phyloP scores from a whole-genome alignment of 2,888 invertebrate species.

The Agrenia bidenticulata region DNA sequence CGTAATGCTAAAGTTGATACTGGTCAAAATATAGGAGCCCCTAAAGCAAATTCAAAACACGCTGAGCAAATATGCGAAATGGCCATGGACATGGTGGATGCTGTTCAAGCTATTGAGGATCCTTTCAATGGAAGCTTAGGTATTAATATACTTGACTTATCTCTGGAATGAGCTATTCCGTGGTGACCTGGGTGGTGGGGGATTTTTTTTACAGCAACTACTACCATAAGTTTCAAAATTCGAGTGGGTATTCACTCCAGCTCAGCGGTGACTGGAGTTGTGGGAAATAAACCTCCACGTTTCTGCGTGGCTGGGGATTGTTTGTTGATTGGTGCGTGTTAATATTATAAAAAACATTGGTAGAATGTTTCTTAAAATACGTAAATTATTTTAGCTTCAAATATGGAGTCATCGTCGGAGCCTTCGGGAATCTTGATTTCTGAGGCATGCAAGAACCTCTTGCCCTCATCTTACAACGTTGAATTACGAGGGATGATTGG shows the following conservation, averaged over 20 bases:
- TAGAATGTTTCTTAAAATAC: background rate
- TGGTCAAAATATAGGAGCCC: slow-evolving; percentile 64
- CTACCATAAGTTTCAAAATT: slow-evolving; percentile 63
- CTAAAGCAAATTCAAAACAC: slow-evolving; percentile 84
- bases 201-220: background rate
- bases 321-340: slow-evolving; percentile 67
- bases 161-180: no score
- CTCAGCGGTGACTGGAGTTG: slow-evolving; percentile 89
- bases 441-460: slow-evolving; percentile 75
- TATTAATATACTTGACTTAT: no score
- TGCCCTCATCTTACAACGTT: slow-evolving; percentile 67
- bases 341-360: background rate
- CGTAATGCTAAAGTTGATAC: background rate
- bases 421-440: slow-evolving; percentile 96
- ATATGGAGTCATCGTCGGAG: slow-evolving; percentile 89
- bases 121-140: slow-evolving; percentile 31
- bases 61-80: slow-evolving; percentile 91
- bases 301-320: slow-evolving; percentile 88
- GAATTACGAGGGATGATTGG: slow-evolving; percentile 38
- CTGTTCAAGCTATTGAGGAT: slow-evolving; percentile 60
- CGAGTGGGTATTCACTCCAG: slow-evolving; percentile 87
- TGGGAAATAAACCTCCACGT: slow-evolving; percentile 87
- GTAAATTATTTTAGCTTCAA: slow-evolving; percentile 64
- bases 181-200: no score
- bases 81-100: slow-evolving; percentile 76